Evolutionary conservation across 2,888 invertebrate species (phyloP), one percentile per base, ranked within the genome.

Genomic region (Antitype chi): DNA sequence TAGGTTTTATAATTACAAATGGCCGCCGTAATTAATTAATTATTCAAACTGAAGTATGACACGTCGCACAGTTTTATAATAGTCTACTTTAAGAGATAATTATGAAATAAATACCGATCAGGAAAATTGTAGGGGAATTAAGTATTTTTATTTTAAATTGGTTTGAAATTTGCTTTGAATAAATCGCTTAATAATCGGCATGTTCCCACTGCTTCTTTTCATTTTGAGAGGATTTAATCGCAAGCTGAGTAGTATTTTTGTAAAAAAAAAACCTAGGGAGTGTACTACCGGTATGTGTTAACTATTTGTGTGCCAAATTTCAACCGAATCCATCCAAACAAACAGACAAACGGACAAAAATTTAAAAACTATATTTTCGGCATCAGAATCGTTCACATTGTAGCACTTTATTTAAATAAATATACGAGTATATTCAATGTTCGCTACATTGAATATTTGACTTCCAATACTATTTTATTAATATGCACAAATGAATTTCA

Each of bases 21-120:
- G 57, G 52, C 68, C 13, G 64, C 43, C 28, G 43, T 72, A 64
- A 49, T 68, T 57, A 63, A 79, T 87, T 79, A 70, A 76, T 78
- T 76, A 85, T 80, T 85, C 62, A 85, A 74, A 74, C 67, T 71
- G 73, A 71, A 78, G 77, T 74, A 25, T 66, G 43, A 67, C 68
- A 68, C 60, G 38, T 49, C 43, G 13, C 11, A 38, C 38, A 38
- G 23, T 53, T 55, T 32, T 20, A 32, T 62, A 1, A 53, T 38
- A 7, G 32, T 32, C 1, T 47, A 32, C 1, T 52, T 76, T 63
- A 20, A 49, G 8, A 32, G 13, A 28, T 32, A 2, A 20, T 43
- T 49, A 38, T 49, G 13, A 23, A 43, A 32, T 52, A 8, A 20
- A 28, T n/a, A 47, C 11, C 43, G 0, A 9, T n/a, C 11, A 20